Conservation (phyloP, 2,888 invertebrate genomes). For the Sympetrum striolatum region DNA sequence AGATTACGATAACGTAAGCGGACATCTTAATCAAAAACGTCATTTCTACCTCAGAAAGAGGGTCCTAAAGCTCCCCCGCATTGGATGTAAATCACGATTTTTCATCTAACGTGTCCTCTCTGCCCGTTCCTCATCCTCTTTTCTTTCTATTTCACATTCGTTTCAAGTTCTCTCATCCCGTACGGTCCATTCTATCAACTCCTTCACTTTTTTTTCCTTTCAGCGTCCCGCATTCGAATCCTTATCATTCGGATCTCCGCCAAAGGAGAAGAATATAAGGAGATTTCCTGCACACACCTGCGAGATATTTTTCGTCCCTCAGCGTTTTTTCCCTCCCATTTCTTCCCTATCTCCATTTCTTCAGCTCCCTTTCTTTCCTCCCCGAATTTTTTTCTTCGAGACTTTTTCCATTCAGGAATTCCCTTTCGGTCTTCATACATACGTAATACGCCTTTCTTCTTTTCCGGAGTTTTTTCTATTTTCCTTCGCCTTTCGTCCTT, state of each 20-base stretch:
- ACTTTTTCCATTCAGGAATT: slow-evolving; percentile 17
- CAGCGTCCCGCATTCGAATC: not conserved
- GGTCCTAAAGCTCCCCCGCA: too few species aligned
- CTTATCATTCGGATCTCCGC: not conserved
- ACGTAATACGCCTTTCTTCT: slow-evolving; percentile 44
- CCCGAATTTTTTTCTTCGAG: not conserved
- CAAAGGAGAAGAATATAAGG: not conserved
- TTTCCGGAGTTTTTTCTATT: slow-evolving; percentile 17
- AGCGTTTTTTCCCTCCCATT: not conserved
- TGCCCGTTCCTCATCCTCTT: not conserved
- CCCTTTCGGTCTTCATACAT: slow-evolving; percentile 11
- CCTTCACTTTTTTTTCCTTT: not conserved
- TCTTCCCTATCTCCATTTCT: slow-evolving; percentile 15
- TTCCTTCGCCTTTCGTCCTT: slow-evolving; percentile 26
- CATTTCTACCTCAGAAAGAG: too few species aligned
- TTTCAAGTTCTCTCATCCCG: not conserved
- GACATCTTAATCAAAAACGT: too few species aligned
- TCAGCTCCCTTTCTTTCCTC: slow-evolving; percentile 2
- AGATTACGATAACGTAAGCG: too few species aligned
- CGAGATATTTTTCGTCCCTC: not conserved
- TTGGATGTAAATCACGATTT: too few species aligned
- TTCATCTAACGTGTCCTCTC: not conserved
- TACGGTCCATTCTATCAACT: not conserved
- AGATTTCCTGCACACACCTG: not conserved
- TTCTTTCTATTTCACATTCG: not conserved